These are phyloP conservation scores for Norana najaformis DNA, from an alignment of 2,888 invertebrate species.

Conservation along the genomic window DNA sequence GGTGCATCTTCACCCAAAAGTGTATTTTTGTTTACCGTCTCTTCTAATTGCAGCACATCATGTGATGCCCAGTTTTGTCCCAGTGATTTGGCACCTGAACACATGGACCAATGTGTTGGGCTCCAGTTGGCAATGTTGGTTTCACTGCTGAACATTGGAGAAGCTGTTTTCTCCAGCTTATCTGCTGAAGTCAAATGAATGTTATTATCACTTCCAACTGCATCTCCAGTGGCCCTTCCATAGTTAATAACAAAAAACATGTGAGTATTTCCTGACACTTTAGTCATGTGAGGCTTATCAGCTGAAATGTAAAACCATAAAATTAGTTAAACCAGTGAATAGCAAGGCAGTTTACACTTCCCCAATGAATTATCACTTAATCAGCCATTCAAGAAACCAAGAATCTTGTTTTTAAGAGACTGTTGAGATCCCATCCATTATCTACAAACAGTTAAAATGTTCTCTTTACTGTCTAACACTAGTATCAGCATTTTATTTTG, in stretches of 20 bases:
- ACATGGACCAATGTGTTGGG: constrained; percentile 2
- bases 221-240: not conserved
- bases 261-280: constrained; percentile 19
- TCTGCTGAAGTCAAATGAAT: not conserved
- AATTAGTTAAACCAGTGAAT: not conserved
- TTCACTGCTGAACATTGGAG: constrained; percentile 8
- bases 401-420: too few relatives aligned
- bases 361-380: too few relatives aligned
- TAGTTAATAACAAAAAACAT: constrained; percentile 20
- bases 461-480: too few relatives aligned
- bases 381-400: too few relatives aligned
- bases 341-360: not conserved
- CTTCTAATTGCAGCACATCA: constrained; percentile 6
- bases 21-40: not conserved
- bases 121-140: constrained; percentile 20
- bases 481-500: too few relatives aligned
- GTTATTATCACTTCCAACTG: not conserved
- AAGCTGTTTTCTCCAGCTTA: not conserved
- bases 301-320: constrained; percentile 10
- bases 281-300: constrained; percentile 9
- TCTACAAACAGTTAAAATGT: too few relatives aligned
- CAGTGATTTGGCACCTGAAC: not conserved
- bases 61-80: not conserved
- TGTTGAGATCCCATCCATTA: too few relatives aligned
- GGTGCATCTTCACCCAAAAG: not conserved